Evolutionary conservation across 2,797 vertebrate genomes (phyloP).

Genomic region (Trachurus trachurus): DNA sequence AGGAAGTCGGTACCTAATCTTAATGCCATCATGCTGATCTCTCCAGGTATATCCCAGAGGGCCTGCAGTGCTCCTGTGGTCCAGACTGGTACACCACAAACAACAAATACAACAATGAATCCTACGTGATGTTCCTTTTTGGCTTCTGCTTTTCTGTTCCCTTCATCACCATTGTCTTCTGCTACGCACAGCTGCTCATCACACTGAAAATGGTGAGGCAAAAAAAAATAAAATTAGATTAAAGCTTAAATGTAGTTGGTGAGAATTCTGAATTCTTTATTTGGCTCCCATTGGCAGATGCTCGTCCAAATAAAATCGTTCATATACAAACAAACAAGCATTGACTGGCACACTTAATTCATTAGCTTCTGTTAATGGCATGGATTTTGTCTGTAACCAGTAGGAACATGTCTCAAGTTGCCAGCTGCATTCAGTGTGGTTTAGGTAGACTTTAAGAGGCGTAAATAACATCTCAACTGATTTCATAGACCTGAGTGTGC

Average conservation of each 20-base stretch:
- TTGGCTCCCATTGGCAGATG: too few relatives aligned
- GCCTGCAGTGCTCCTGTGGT: conserved; percentile 86
- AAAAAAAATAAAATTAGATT: neutral
- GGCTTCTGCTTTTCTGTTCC: conserved; percentile 87
- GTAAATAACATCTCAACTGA: too few relatives aligned
- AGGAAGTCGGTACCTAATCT: neutral
- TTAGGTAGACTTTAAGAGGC: too few relatives aligned
- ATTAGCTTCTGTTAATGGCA: too few relatives aligned
- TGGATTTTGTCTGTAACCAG: too few relatives aligned
- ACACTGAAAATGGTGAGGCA: conserved; percentile 81
- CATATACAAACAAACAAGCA: too few relatives aligned
- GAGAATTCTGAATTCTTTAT: neutral
- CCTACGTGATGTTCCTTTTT: conserved; percentile 87
- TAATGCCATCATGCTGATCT: neutral
- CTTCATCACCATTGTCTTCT: conserved; percentile 81
- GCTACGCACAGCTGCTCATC: conserved; percentile 86
- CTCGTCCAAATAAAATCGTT: too few relatives aligned
- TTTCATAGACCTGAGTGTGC: too few relatives aligned
- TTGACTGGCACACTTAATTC: too few relatives aligned
- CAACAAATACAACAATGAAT: conserved; percentile 86
- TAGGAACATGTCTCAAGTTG: too few relatives aligned
- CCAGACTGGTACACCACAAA: conserved; percentile 85
- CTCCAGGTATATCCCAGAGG: conserved; percentile 78
- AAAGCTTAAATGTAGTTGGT: neutral
- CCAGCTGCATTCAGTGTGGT: too few relatives aligned